phyloP scores from a whole-genome alignment of 2,888 invertebrate species.

The Eurytoma adleriae region DNA sequence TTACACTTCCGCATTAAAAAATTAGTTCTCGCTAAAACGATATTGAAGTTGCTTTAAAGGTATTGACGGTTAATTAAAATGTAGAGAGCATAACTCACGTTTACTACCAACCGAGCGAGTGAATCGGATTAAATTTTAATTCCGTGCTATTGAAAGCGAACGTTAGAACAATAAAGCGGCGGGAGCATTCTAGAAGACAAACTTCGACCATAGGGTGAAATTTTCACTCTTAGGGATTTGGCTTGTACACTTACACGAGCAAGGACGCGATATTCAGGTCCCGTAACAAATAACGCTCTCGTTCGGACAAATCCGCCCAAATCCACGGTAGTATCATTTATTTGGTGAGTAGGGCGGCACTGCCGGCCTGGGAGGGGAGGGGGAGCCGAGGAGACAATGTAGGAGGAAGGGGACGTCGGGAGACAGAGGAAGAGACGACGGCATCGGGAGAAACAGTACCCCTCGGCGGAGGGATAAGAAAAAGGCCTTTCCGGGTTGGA shows the following conservation, averaged over 20 bases:
- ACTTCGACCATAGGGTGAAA: constrained; percentile 1
- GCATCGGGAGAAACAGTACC: not conserved
- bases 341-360: constrained; percentile 17
- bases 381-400: too few relatives aligned
- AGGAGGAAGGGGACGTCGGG: too few relatives aligned
- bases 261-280: constrained; percentile 25
- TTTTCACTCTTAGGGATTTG: constrained; percentile 19
- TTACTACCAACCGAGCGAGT: too few relatives aligned
- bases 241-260: not conserved
- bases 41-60: too few relatives aligned
- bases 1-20: too few relatives aligned
- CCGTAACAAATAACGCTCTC: constrained; percentile 55
- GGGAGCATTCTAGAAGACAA: too few relatives aligned
- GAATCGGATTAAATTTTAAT: too few relatives aligned
- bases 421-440: not conserved
- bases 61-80: too few relatives aligned
- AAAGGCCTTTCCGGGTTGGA: not conserved
- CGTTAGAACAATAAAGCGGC: too few relatives aligned
- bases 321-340: constrained; percentile 52
- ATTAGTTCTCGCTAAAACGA: too few relatives aligned
- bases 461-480: constrained; percentile 28
- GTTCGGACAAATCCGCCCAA: constrained; percentile 52
- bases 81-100: too few relatives aligned
- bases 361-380: not conserved
- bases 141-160: too few relatives aligned